phyloP scores from a whole-genome alignment of 2,888 invertebrate species.

The Nomada goodeniana region DNA sequence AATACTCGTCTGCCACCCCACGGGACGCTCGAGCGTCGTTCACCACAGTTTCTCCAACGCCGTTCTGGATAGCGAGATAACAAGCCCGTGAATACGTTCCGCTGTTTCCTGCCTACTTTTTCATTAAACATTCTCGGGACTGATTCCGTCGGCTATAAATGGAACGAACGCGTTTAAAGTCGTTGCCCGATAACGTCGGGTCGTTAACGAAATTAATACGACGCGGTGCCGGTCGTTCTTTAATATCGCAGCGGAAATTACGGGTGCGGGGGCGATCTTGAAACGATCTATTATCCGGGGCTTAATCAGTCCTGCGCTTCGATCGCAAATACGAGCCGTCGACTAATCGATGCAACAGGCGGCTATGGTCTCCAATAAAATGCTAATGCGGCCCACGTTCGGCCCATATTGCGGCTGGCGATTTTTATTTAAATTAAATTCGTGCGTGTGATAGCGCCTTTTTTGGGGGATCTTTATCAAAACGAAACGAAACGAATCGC shows the following conservation, averaged over 20 bases:
- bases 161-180: background rate
- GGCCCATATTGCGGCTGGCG: constrained; percentile 48
- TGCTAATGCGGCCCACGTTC: constrained; percentile 52
- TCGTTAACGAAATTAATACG: background rate
- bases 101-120: constrained; percentile 5
- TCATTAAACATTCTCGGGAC: background rate
- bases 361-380: constrained; percentile 50
- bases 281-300: constrained; percentile 6
- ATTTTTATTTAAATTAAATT: too few species aligned
- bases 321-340: constrained; percentile 37
- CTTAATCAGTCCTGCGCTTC: constrained; percentile 19
- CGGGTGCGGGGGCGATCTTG: background rate
- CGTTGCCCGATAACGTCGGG: background rate
- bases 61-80: constrained; percentile 12
- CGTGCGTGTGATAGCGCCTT: too few species aligned
- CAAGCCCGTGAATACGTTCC: constrained; percentile 15
- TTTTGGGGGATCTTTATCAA: too few species aligned
- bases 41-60: constrained; percentile 17
- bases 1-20: constrained; percentile 44
- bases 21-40: constrained; percentile 44
- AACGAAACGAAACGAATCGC: too few species aligned
- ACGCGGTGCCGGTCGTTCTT: background rate
- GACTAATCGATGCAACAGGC: constrained; percentile 57
- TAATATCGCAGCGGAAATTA: background rate
- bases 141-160: background rate